Evolutionary conservation across 2,888 invertebrate species (phyloP), one percentile per base, ranked within the genome.

Genomic region (Brenthis hecate): DNA sequence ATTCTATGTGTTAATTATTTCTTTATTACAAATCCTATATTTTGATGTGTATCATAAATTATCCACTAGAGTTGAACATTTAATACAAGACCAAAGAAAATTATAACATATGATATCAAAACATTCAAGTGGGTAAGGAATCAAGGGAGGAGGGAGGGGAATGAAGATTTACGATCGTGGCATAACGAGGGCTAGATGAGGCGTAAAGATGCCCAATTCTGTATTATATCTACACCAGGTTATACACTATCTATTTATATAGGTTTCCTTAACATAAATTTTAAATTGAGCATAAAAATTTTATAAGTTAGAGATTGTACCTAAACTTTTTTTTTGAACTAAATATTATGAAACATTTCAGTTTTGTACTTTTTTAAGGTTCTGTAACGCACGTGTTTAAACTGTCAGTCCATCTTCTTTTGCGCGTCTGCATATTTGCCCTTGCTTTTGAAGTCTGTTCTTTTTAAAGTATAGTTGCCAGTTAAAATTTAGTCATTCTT

Each of bases 131-230:
- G 82, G 83, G 78, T 81, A 81, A 76, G 80, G 84, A 85, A 85
- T 83, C 83, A 82, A 82, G 85, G 81, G 83, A 78, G 75, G 74
- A 69, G 72, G 69, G 68, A 72, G 75, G 80, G 83, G 83, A 87
- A 89, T 88, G 90, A 91, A 92, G 92, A 93, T 93, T 93, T 93
- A 93, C 89, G 93, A 92, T 81, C 86, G 82, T 78, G 83, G 87
- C 87, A 87, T 93, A 93, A 93, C 93, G 92, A 93, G 91, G 85
- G 87, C 85, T 91, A 91, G 92, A 92, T 92, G 92, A 92, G 92
- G 92, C 92, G 91, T 91, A 88, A 91, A 91, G 89, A 87, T 89
- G 87, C 88, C 88, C 91, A 90, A 90, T 91, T 90, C 89, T 81
- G 83, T 91, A 91, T 89, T 89, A 89, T 89, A 86, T 85, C 86